Percentiles rank a stretch among this genome's conserved stretches.
phyloP scores from a whole-genome alignment of 1,140 invertebrate species.

The Oryctes rhinoceros region DNA sequence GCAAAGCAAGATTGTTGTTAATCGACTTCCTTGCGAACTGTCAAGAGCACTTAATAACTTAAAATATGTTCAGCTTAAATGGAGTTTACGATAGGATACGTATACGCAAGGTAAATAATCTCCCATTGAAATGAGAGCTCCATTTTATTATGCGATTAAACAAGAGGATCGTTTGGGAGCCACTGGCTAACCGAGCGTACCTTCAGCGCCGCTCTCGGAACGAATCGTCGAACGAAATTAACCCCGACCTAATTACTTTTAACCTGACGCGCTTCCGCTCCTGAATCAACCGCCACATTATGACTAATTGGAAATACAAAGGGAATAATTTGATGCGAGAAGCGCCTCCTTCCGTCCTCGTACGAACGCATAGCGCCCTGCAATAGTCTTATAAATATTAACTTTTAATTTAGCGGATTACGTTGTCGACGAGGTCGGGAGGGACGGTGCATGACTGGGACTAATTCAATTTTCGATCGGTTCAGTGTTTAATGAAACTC shows the following conservation, averaged over 20 bases:
- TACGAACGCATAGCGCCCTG: background rate
- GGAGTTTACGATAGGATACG: too few relatives aligned
- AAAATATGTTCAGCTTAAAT: too few relatives aligned
- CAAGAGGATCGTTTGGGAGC: too few relatives aligned
- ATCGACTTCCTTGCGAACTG: too few relatives aligned
- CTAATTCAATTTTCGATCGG: slow-evolving; percentile 1
- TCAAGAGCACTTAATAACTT: too few relatives aligned
- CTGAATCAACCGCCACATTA: slow-evolving; percentile 26
- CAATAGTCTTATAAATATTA: slow-evolving; percentile 34
- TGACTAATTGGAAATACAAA: slow-evolving; percentile 30
- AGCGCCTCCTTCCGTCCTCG: background rate
- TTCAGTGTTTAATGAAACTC: slow-evolving; percentile 11
- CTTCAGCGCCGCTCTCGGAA: background rate
- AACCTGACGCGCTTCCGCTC: slow-evolving; percentile 9
- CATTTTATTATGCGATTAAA: too few relatives aligned
- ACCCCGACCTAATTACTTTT: slow-evolving; percentile 22
- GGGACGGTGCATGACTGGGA: background rate
- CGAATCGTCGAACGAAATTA: slow-evolving; percentile 2
- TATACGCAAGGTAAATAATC: too few relatives aligned
- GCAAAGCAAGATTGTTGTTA: too few relatives aligned
- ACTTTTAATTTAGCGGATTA: slow-evolving; percentile 32
- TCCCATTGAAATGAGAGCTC: too few relatives aligned
- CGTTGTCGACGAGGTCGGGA: background rate
- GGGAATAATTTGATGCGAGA: background rate
- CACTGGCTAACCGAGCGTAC: too few relatives aligned